Evolutionary conservation across 2,113 vertebrate genomes (phyloP).

Genomic region (Ia io): DNA sequence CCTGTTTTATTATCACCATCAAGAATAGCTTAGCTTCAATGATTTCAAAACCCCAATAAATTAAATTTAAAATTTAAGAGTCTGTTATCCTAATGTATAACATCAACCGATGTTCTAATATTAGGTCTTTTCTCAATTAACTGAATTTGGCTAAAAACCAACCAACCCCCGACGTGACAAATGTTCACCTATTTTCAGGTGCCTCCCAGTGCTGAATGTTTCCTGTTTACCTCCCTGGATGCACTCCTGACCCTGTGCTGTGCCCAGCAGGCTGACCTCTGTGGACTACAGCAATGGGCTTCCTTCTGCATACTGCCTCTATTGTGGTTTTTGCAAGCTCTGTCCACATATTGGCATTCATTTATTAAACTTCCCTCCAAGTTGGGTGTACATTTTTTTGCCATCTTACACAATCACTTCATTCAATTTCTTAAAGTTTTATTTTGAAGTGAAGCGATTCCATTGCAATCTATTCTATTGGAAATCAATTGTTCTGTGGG

Average conservation of each 20-base stretch:
- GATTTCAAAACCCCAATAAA: not conserved
- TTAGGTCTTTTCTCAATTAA: not conserved
- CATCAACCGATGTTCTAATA: not conserved
- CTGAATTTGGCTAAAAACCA: not conserved
- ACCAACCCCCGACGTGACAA: not conserved
- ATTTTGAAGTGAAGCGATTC: conserved; percentile 15
- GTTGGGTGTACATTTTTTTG: not conserved
- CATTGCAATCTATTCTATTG: not conserved
- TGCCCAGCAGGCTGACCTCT: not conserved
- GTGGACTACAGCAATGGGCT: not conserved
- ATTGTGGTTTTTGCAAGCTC: not conserved
- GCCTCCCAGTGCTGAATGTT: not conserved
- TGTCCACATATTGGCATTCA: not conserved
- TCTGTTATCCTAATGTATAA: not conserved
- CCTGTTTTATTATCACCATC: too few species aligned
- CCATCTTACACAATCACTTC: not conserved
- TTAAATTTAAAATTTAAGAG: not conserved
- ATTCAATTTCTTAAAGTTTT: not conserved
- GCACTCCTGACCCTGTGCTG: not conserved
- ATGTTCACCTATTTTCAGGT: not conserved
- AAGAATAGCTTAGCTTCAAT: not conserved
- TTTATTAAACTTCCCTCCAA: not conserved
- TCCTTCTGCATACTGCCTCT: not conserved
- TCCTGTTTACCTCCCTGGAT: not conserved
- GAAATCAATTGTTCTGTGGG: not conserved